phyloP scores from a whole-genome alignment of 2,113 vertebrate genomes.

The Gymnogyps californianus region DNA sequence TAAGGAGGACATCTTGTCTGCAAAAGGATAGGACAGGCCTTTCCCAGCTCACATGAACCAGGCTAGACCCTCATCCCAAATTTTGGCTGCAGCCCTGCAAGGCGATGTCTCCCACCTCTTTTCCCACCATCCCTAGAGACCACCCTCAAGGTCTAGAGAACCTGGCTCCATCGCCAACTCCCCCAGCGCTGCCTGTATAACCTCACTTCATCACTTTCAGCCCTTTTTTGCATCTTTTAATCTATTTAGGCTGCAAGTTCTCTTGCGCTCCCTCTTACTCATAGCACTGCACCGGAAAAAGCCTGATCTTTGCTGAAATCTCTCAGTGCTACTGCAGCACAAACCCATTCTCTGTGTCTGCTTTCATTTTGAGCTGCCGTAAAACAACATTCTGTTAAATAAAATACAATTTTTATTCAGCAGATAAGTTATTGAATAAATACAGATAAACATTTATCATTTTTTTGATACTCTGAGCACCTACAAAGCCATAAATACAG shows the following conservation, averaged over 20 bases:
- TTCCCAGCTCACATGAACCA: neutral
- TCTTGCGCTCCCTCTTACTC: neutral
- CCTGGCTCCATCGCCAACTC: neutral
- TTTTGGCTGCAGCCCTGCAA: neutral
- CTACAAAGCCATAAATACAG: slow-evolving; percentile 26
- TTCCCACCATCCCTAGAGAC: neutral
- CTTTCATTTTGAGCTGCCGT: neutral
- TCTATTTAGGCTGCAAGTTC: neutral
- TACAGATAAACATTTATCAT: neutral
- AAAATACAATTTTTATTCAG: slow-evolving; percentile 28
- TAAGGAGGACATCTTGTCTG: neutral
- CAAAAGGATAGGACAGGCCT: neutral
- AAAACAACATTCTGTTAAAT: neutral
- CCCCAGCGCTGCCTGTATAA: neutral
- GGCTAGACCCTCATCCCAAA: neutral
- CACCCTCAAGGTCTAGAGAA: neutral
- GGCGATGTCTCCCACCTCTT: fast-evolving
- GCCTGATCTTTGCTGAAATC: neutral
- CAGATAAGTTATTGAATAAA: slow-evolving; percentile 58
- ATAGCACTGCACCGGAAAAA: neutral
- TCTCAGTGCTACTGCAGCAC: neutral
- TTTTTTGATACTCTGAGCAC: neutral
- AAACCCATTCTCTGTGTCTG: neutral
- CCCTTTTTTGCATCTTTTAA: neutral
- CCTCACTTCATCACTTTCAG: neutral